phyloP scores from a whole-genome alignment of 2,888 invertebrate species.

The Xanthia icteritia region DNA sequence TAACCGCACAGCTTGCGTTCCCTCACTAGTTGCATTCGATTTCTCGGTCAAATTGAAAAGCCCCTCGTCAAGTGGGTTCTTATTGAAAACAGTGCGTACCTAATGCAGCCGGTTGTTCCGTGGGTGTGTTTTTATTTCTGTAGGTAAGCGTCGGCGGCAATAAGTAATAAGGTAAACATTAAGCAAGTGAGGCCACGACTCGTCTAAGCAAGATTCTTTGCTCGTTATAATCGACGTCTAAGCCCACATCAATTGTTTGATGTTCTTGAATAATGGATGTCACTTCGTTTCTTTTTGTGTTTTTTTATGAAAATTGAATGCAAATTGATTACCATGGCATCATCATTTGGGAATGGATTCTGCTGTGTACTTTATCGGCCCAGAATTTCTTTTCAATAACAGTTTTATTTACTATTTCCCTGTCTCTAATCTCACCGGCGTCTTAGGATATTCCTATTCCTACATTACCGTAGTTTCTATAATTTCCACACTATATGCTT shows the following conservation, averaged over 20 bases:
- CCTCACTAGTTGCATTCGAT: slow-evolving; percentile 73
- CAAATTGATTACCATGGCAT: slow-evolving; percentile 7
- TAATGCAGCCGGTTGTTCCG: slow-evolving; percentile 72
- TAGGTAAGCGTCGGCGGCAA: slow-evolving; percentile 81
- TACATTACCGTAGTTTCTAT: slow-evolving; percentile 17
- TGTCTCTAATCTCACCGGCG: neutral
- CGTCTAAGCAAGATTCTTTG: slow-evolving; percentile 71
- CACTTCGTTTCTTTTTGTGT: slow-evolving; percentile 39
- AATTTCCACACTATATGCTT: slow-evolving; percentile 36
- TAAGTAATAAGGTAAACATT: slow-evolving; percentile 88
- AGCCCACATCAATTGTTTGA: slow-evolving; percentile 55
- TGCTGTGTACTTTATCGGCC: neutral
- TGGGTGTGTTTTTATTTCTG: slow-evolving; percentile 85
- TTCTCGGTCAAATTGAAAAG: slow-evolving; percentile 77
- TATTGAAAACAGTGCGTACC: slow-evolving; percentile 70
- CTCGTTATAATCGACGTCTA: slow-evolving; percentile 62
- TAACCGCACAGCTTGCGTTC: slow-evolving; percentile 74
- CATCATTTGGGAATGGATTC: neutral
- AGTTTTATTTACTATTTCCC: neutral
- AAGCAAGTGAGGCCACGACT: slow-evolving; percentile 81
- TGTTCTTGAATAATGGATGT: slow-evolving; percentile 63
- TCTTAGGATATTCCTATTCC: slow-evolving; percentile 13
- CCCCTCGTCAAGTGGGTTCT: slow-evolving; percentile 62
- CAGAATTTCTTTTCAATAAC: neutral
- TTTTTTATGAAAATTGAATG: slow-evolving; percentile 11